Percentiles rank a stretch among this genome's conserved stretches.
These are phyloP conservation scores for Dinothrombium tinctorium DNA, from an alignment of 1,140 invertebrate species.

Conservation along the genomic window DNA sequence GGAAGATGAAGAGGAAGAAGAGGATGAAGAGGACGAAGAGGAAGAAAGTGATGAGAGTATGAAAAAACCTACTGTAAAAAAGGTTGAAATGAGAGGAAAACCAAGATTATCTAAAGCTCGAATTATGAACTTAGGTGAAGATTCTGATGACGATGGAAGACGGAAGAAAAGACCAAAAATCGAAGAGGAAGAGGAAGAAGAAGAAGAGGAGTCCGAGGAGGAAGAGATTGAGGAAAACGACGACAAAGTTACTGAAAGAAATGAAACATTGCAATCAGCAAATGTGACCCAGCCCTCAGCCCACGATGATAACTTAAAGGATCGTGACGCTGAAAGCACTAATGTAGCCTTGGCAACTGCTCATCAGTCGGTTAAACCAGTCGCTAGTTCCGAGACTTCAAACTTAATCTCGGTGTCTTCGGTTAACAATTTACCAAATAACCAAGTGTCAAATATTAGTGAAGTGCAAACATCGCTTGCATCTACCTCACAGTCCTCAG, in stretches of 20 bases:
- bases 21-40: slow-evolving; percentile 8
- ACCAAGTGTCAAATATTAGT: too few species aligned
- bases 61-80: not conserved
- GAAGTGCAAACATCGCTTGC: too few species aligned
- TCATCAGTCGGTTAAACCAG: too few species aligned
- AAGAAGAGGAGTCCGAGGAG: not conserved
- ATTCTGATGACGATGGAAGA: slow-evolving; percentile 1
- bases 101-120: slow-evolving; percentile 1
- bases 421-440: too few species aligned
- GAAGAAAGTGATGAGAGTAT: not conserved
- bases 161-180: not conserved
- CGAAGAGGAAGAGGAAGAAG: not conserved
- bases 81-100: slow-evolving; percentile 1
- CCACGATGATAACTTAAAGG: too few species aligned
- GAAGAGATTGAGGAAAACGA: not conserved
- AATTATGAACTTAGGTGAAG: slow-evolving; percentile 1
- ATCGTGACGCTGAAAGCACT: too few species aligned
- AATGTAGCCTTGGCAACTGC: too few species aligned
- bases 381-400: too few species aligned
- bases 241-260: not conserved
- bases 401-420: too few species aligned
- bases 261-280: not conserved
- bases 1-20: slow-evolving; percentile 12
- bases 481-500: not conserved
- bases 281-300: not conserved